phyloP scores from a whole-genome alignment of 2,888 invertebrate genomes.

The Athalia cordata region DNA sequence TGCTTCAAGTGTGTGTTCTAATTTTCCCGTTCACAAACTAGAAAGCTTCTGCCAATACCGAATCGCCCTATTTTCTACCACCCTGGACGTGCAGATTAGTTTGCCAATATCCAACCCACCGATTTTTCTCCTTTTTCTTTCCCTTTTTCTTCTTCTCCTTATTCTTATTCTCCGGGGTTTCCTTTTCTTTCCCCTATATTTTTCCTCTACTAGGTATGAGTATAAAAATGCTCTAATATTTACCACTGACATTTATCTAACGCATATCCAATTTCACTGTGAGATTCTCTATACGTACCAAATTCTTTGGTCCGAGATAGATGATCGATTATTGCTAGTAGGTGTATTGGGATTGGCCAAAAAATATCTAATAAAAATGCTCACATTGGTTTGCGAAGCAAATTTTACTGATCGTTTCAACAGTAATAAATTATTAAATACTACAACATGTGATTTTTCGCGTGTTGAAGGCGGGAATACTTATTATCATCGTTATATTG shows the following conservation, averaged over 20 bases:
- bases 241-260: too few species aligned
- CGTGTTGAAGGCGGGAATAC: not conserved
- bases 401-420: slow-evolving; percentile 10
- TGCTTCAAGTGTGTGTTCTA: slow-evolving; percentile 15
- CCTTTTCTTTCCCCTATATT: not conserved
- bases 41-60: slow-evolving; percentile 19
- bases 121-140: not conserved
- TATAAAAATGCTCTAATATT: too few species aligned
- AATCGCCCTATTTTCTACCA: slow-evolving; percentile 7
- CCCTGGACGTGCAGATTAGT: slow-evolving; percentile 6
- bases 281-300: too few species aligned
- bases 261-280: too few species aligned
- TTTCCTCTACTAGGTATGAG: too few species aligned
- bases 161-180: not conserved
- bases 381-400: slow-evolving; percentile 4
- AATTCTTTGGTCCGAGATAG: too few species aligned
- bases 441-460: not conserved
- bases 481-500: not conserved
- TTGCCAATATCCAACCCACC: not conserved
- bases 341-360: not conserved
- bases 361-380: not conserved
- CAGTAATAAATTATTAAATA: slow-evolving; percentile 36
- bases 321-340: too few species aligned
- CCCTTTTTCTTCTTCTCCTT: too few species aligned
- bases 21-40: slow-evolving; percentile 17